Evolutionary conservation across 2,888 invertebrate species (phyloP), one percentile per base, ranked within the genome.

Genomic region (Sinodicranocentrus sp.): DNA sequence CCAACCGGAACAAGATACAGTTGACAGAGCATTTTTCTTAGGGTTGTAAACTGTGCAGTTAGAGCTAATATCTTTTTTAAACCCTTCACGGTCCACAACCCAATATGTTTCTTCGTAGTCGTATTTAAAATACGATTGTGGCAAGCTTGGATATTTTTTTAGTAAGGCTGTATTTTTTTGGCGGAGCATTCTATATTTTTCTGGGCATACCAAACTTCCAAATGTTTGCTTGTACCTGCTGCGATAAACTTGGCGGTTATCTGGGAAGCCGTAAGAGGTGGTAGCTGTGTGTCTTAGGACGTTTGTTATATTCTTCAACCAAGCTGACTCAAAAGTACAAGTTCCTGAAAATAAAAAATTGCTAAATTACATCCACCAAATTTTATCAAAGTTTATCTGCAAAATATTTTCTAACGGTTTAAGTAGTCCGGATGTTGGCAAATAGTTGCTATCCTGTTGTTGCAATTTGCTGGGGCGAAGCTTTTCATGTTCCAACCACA

Each of bases 31-130:
- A 54, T 28, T 6, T 43, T 43, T 54, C 57, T 21, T 43, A 25
- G 17, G 67, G 1, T 19, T 10, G 15, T 48, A 61, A 15, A 70
- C 13, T 2, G 61, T 44, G 33, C 78, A 78, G 1, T 48, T 15
- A 0, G 78, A 78, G 17, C 61, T 67, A 1, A 10, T 1, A n/a
- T 15, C 21, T 48, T 61, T 78, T 15, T 68, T 23, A 19, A 78
- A 78, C 2, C 44, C 48, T 3, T 70, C 33, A 0, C 17, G 23
- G 57, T 78, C 78, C 15, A 78, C 61, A 6, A 78, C 61, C 78
- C 78, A 78, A 17, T 61, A 78, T 0, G 78, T 61, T 10, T 70
- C 70, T 21, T 21, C 13, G 23, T 78, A 70, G 25, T 78, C 78
- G 23, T 78, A 78, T 10, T 26, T 28, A 17, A 63, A 75, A n/a